Evolutionary conservation across 2,888 invertebrate genomes (phyloP), one percentile per base, ranked within the genome.

Genomic region (Xanthostigma xanthostigma): DNA sequence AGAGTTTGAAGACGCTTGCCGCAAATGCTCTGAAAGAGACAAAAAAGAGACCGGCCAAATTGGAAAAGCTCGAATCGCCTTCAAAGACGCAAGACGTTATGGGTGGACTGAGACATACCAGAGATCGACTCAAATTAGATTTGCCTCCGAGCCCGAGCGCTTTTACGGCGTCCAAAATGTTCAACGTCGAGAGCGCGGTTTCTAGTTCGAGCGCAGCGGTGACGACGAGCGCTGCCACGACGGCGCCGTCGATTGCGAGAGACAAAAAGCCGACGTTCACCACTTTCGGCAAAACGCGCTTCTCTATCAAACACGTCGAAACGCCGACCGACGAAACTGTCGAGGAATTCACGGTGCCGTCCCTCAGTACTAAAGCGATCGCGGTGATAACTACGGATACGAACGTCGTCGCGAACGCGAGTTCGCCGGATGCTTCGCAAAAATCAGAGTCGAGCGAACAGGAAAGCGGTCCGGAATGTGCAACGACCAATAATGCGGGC

Each of bases 81-180:
- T 49, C 17, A 44, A 38, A 49, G 51, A 40, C 36, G 17, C 36
- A 41, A 42, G 57, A 61, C 39, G 54, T 57, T 33, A 65, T 85
- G 9, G 85, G 85, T 17, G 84, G 84, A 10, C 64, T 85, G 38
- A 66, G 84, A 11, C 85, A 85, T 60, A 84, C 84, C 6, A 68
- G 83, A 51, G 80, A 82, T 62, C 74, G 75, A 53, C 70, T 86
- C 12, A 84, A 82, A 60, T 68, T 85, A 9, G 83, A 85, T 63
- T 66, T 86, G 34, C 76, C 78, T 0, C 75, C 75, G 2, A 75
- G 74, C 57, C 77, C 77, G 0, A 65, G 62, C 45, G 64, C 67
- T 10, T 67, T 68, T 53, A 62, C 64, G 12, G 61, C 63, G 4
- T 58, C 51, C 11, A 62, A 62, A 57, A 56, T 57, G 9, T 65